Evolutionary conservation across 2,888 invertebrate species (phyloP).

Genomic region (Caenorhabditis virilis): DNA sequence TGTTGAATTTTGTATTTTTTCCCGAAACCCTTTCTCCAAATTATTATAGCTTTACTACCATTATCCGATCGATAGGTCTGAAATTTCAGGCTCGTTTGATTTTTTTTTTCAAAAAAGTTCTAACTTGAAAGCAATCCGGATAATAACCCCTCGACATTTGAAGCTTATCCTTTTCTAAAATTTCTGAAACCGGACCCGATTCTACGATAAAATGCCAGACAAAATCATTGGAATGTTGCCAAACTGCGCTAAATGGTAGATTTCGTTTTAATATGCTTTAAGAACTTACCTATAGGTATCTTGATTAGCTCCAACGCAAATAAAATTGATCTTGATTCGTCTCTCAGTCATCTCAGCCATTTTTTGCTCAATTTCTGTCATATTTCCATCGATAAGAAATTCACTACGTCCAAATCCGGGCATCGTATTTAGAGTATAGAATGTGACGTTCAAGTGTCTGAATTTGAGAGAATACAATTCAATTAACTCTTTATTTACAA

Average conservation of each 20-base stretch:
- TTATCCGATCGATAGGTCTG: slow-evolving; percentile 33
- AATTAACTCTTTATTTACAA: no score
- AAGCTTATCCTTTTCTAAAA: slow-evolving; percentile 29
- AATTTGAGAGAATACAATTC: no score
- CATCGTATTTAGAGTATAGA: slow-evolving; percentile 23
- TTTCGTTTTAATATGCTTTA: neutral
- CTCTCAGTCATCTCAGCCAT: slow-evolving; percentile 37
- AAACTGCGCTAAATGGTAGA: slow-evolving; percentile 33
- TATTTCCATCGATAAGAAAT: slow-evolving; percentile 36
- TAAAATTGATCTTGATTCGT: slow-evolving; percentile 36
- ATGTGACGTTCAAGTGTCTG: slow-evolving; percentile 35
- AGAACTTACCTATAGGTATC: slow-evolving; percentile 27
- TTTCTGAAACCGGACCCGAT: slow-evolving; percentile 39
- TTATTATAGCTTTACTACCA: slow-evolving; percentile 34
- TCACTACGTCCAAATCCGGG: slow-evolving; percentile 24
- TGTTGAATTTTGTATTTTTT: slow-evolving; percentile 38
- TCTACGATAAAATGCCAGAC: slow-evolving; percentile 48
- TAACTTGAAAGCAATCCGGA: slow-evolving; percentile 48
- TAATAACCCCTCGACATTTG: slow-evolving; percentile 46
- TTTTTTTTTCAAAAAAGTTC: no score
- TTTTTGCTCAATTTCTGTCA: slow-evolving; percentile 32
- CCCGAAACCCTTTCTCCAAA: slow-evolving; percentile 57
- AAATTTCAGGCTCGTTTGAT: no score
- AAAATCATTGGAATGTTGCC: slow-evolving; percentile 36
- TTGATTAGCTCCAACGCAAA: slow-evolving; percentile 39